phyloP scores from a whole-genome alignment of 2,797 vertebrate genomes.

The Myripristis murdjan region DNA sequence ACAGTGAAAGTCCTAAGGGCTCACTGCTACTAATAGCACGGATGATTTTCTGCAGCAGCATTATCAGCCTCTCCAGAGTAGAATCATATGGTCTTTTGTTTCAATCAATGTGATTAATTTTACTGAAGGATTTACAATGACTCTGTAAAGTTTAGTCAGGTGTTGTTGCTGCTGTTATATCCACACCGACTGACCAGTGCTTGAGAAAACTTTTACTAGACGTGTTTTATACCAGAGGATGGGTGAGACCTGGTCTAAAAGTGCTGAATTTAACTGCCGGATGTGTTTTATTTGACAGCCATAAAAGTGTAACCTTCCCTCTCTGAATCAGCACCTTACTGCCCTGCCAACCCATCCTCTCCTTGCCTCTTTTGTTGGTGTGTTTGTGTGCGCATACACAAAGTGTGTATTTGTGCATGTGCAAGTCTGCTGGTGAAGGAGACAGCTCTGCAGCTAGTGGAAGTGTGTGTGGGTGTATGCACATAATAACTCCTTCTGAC shows the following conservation, averaged over 20 bases:
- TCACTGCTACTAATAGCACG: too few relatives aligned
- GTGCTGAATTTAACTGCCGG: conserved; percentile 42
- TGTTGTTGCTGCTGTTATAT: background rate
- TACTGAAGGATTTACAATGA: background rate
- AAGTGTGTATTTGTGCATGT: conserved; percentile 18
- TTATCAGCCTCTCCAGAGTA: background rate
- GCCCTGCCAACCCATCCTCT: conserved; percentile 19
- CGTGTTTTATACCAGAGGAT: conserved; percentile 44
- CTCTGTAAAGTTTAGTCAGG: background rate
- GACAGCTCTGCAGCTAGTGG: background rate
- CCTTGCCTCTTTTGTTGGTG: conserved; percentile 3
- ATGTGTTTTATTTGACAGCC: conserved; percentile 40
- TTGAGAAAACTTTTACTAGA: conserved; percentile 17
- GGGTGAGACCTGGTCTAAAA: conserved; percentile 24
- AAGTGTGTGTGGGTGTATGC: conserved; percentile 28
- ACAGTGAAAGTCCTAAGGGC: background rate
- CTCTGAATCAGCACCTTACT: conserved; percentile 42
- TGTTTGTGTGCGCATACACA: conserved; percentile 1
- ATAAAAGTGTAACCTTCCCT: conserved; percentile 39
- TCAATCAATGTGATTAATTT: conserved; percentile 8
- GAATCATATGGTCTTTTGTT: background rate
- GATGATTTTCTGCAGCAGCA: background rate
- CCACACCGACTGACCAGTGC: background rate
- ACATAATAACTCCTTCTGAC: conserved; percentile 40
- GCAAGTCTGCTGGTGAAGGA: background rate